Percentiles rank a stretch among this genome's conserved stretches.
Conservation (phyloP, 2,797 vertebrate genomes). For the Pachyuromys duprasi region DNA sequence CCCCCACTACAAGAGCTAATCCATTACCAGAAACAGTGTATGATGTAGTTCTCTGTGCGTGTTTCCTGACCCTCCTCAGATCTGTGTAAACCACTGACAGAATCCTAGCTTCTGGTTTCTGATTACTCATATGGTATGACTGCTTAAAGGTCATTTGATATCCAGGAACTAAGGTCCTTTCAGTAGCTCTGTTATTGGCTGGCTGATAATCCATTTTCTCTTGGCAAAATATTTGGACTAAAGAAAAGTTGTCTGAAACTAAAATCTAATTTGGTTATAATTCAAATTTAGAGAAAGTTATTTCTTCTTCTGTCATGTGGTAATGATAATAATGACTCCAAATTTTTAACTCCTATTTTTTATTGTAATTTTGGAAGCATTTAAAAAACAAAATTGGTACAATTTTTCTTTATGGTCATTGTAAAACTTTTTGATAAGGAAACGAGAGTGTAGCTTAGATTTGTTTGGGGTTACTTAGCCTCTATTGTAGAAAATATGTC, state of each 20-base stretch:
- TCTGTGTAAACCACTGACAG: not conserved
- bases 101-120: not conserved
- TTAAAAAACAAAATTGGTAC: not conserved
- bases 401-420: not conserved
- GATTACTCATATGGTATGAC: not conserved
- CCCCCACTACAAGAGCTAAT: not conserved
- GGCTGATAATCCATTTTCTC: not conserved
- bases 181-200: not conserved
- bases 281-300: slow-evolving; percentile 47
- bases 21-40: not conserved
- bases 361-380: not conserved
- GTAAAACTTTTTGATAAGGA: not conserved
- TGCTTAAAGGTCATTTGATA: slow-evolving; percentile 42
- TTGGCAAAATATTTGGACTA: not conserved
- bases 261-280: not conserved
- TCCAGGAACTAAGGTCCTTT: not conserved
- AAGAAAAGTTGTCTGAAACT: not conserved
- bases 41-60: not conserved
- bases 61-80: slow-evolving; percentile 1
- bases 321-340: not conserved
- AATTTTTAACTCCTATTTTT: slow-evolving; percentile 4
- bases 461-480: not conserved
- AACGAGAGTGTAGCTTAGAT: not conserved
- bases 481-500: not conserved
- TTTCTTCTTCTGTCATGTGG: slow-evolving; percentile 12